phyloP scores from a whole-genome alignment of 1,140 invertebrate genomes.

The Elymnias hypermnestra region DNA sequence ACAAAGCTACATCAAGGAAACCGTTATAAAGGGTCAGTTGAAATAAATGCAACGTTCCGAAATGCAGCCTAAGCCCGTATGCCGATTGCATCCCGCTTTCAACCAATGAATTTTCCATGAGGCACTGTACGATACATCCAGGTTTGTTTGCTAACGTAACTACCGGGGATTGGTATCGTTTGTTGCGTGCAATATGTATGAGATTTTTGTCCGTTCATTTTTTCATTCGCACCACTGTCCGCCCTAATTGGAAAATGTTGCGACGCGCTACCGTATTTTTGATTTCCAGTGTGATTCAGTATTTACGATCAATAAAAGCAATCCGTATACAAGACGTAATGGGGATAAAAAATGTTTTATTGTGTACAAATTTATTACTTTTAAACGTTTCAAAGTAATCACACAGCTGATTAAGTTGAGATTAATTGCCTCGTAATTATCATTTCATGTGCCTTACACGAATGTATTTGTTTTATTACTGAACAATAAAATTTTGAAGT shows the following conservation, averaged over 20 bases:
- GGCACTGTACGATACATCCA: slow-evolving; percentile 33
- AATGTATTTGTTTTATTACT: too few species aligned
- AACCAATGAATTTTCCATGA: slow-evolving; percentile 53
- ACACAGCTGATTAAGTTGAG: background rate
- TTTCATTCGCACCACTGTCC: slow-evolving; percentile 42
- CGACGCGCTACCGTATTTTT: slow-evolving; percentile 22
- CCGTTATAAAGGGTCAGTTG: too few species aligned
- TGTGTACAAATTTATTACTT: slow-evolving; percentile 9
- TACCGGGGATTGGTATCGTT: slow-evolving; percentile 50
- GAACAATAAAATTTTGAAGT: too few species aligned
- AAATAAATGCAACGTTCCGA: slow-evolving; percentile 30
- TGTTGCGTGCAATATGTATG: slow-evolving; percentile 58
- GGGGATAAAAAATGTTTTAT: slow-evolving; percentile 9
- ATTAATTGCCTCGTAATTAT: background rate
- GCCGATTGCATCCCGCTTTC: slow-evolving; percentile 55
- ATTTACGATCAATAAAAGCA: slow-evolving; percentile 28
- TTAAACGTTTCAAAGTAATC: slow-evolving; percentile 7
- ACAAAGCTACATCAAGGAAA: too few species aligned
- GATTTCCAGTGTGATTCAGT: slow-evolving; percentile 19
- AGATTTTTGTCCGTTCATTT: slow-evolving; percentile 58
- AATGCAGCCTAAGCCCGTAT: slow-evolving; percentile 44
- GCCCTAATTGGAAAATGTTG: slow-evolving; percentile 53
- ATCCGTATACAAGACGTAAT: slow-evolving; percentile 13
- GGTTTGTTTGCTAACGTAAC: background rate
- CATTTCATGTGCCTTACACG: too few species aligned